Evolutionary conservation across 2,888 invertebrate genomes (phyloP), one percentile per base, ranked within the genome.

Genomic region (Selenia dentaria): DNA sequence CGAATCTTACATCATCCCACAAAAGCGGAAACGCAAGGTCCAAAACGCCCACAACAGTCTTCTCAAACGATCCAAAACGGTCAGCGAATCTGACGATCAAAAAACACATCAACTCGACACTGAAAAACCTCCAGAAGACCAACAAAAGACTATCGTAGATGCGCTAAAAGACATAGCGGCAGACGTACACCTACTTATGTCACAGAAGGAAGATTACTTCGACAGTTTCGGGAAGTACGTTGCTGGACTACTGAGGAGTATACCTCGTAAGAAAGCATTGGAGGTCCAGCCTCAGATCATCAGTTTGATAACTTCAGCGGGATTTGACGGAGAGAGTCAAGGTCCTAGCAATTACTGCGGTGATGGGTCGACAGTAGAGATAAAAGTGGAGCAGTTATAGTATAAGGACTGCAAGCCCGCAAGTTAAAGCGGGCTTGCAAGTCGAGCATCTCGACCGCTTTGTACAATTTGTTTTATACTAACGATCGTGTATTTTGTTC

Each of bases 211-310:
- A 1, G 76, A 75, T 22, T 57, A 57, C 3, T 70, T 57, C 12
- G 79, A 74, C n/a, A 61, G 44, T 1, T 80, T 80, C 22, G 80
- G 76, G 4, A 72, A 59, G 29, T 77, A 80, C 3, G 61, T 81
- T 2, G 71, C 78, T 0, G 65, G 72, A 1, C 40, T 80, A 37
- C 26, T 81, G 22, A 60, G 71, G 31, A 54, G 28, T 2, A 44
- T 81, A 51, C 74, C 80, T 0, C 43, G 46, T 0, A 43, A 62
- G 11, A 58, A 59, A 8, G 76, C 79, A 0, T 22, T 73, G 38
- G 43, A 48, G 10, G 34, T 81, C 16, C 76, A 81, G 51, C 72
- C 80, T 0, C 55, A 59, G 45, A 63, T 72, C 10, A 44, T 72
- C 0, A 49, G 43, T 1, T 29, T 68, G 28, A 59, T 71, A 3